Base-by-base conservation (phyloP, 2,113 vertebrate genomes). In the Aramus guarauna region DNA sequence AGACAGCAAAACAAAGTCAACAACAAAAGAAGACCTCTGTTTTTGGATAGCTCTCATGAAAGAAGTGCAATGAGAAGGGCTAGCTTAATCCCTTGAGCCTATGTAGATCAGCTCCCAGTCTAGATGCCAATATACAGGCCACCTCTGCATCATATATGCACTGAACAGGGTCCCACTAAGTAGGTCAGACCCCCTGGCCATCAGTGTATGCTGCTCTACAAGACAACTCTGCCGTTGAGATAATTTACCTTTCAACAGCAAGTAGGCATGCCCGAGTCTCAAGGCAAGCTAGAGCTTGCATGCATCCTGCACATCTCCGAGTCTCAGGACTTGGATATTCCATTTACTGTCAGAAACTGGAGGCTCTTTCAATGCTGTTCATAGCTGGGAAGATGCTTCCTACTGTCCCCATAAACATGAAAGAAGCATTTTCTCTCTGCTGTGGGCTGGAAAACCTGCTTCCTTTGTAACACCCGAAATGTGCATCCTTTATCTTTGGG, bases 151-250 rank as follows among this genome's bases (percentile, higher is more conserved):
- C 32, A 68, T 39, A 41, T 12, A 18, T 5, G 29, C 53, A 76
- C 5, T 34, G 20, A 76, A n/a, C 12, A 13, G 52, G 13, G 14
- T 43, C 37, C 62, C 75, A 23, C 18, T 14, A 26, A 59, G 43
- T 11, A 50, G 18, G 43, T 39, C 13, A 43, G 37, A n/a, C 29
- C 55, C 60, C 39, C 59, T 36, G 37, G n/a, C 18, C 16, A 45
- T 34, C 9, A 58, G 8, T 0, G 1, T n/a, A 47, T 0, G 0
- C 11, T 43, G 37, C 32, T 80, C 48, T 36, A 26, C 15, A 32
- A 52, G 37, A 52, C 36, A 92, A 9, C 17, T n/a, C 32, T 29
- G 29, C 23, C 56, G 68, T 43, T 58, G 67, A 72, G 27, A 59
- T 23, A 75, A 48, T 52, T 64, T 32, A 63, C 36, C 27, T 41